phyloP scores from a whole-genome alignment of 1,140 invertebrate species.

The Fopius arisanus region DNA sequence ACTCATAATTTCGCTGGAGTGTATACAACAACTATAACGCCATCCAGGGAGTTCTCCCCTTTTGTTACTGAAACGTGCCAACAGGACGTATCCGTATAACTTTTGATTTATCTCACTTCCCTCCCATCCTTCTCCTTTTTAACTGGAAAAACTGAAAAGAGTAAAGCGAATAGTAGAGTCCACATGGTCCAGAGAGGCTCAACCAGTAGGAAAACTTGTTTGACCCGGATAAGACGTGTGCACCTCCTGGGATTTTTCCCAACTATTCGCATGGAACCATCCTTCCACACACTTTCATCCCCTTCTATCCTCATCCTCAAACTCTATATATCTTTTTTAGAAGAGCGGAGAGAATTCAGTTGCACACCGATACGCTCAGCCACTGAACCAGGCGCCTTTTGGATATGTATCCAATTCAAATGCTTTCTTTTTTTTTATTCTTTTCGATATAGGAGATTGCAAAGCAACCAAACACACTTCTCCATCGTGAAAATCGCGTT shows the following conservation, averaged over 20 bases:
- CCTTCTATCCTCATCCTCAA: neutral
- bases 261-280: neutral
- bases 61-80: constrained; percentile 1
- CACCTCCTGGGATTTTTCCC: constrained; percentile 7
- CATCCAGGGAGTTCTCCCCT: neutral
- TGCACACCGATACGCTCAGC: neutral
- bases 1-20: neutral
- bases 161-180: neutral
- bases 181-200: constrained; percentile 17
- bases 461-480: constrained; percentile 6
- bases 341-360: neutral
- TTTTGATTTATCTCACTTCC: neutral
- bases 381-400: neutral
- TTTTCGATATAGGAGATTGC: neutral
- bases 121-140: neutral
- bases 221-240: constrained; percentile 27
- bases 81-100: neutral
- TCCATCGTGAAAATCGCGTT: constrained; percentile 7
- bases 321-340: neutral
- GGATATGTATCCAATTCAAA: constrained; percentile 4
- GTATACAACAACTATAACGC: neutral
- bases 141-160: neutral
- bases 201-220: constrained; percentile 26
- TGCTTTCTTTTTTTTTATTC: too few relatives aligned
- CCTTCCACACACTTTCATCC: neutral